phyloP scores from a whole-genome alignment of 2,797 vertebrate genomes.

The Periophthalmus magnuspinnatus region DNA sequence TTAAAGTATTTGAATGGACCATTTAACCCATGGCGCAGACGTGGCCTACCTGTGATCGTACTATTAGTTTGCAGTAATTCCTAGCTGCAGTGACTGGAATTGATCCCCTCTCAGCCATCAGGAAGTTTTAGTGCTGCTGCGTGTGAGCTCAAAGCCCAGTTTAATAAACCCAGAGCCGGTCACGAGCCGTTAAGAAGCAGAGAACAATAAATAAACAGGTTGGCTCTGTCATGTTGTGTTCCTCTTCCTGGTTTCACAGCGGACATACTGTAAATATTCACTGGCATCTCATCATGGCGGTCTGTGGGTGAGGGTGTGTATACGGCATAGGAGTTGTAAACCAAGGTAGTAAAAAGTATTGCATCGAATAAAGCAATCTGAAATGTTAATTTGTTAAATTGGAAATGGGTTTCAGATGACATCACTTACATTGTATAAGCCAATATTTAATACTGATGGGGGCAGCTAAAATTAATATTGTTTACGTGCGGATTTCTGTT shows the following conservation, averaged over 20 bases:
- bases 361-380: not conserved
- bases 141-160: constrained; percentile 83
- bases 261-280: constrained; percentile 27
- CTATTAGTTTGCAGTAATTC: constrained; percentile 79
- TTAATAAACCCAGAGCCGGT: constrained; percentile 82
- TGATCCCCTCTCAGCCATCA: constrained; percentile 77
- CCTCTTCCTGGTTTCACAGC: constrained; percentile 22
- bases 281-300: constrained; percentile 17
- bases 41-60: constrained; percentile 65
- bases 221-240: constrained; percentile 40
- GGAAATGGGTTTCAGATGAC: no score
- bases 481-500: no score
- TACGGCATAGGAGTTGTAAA: not conserved
- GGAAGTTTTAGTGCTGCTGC: constrained; percentile 81
- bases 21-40: constrained; percentile 73
- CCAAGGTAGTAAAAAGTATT: not conserved
- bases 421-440: no score
- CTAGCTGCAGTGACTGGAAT: constrained; percentile 70
- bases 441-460: no score
- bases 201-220: constrained; percentile 81
- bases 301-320: not conserved
- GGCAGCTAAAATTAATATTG: no score
- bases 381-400: not conserved
- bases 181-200: constrained; percentile 73
- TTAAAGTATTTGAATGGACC: constrained; percentile 79